phyloP scores from a whole-genome alignment of 1,140 invertebrate species.

The Hylyphantes graminicola region DNA sequence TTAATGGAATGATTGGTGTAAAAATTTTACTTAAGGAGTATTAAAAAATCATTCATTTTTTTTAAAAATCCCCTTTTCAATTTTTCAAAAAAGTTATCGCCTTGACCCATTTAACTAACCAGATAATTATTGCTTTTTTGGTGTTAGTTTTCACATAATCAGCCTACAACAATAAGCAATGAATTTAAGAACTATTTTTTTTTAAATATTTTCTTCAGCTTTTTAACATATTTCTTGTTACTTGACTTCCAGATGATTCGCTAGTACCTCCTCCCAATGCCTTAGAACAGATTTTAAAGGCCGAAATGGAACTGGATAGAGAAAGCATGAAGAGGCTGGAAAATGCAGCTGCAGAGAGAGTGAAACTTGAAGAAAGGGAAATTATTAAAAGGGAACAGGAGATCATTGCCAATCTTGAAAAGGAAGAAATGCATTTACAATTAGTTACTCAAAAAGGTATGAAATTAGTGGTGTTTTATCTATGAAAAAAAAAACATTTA shows the following conservation, averaged over 20 bases:
- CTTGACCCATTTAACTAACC: no score
- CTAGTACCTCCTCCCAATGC: conserved; percentile 79
- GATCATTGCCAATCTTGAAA: conserved; percentile 77
- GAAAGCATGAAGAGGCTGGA: conserved; percentile 35
- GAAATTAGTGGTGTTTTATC: background rate
- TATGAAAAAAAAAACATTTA: no score
- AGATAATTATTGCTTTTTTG: no score
- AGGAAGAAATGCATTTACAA: conserved; percentile 70
- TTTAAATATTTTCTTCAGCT: background rate
- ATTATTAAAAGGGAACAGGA: conserved; percentile 78
- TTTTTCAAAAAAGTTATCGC: background rate
- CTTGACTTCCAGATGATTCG: conserved; percentile 29
- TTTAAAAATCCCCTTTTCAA: no score
- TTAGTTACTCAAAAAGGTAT: conserved; percentile 19
- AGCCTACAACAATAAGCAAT: background rate
- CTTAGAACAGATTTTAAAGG: conserved; percentile 80
- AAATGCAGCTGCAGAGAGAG: conserved; percentile 23
- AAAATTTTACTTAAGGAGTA: no score
- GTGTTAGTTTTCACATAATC: no score
- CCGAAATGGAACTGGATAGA: conserved; percentile 77
- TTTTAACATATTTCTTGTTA: background rate
- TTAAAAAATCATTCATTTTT: no score
- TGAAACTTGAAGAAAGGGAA: conserved; percentile 71
- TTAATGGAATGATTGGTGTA: no score
- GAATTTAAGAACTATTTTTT: no score